phyloP scores from a whole-genome alignment of 2,113 vertebrate species.

The Sminthopsis crassicaudata region DNA sequence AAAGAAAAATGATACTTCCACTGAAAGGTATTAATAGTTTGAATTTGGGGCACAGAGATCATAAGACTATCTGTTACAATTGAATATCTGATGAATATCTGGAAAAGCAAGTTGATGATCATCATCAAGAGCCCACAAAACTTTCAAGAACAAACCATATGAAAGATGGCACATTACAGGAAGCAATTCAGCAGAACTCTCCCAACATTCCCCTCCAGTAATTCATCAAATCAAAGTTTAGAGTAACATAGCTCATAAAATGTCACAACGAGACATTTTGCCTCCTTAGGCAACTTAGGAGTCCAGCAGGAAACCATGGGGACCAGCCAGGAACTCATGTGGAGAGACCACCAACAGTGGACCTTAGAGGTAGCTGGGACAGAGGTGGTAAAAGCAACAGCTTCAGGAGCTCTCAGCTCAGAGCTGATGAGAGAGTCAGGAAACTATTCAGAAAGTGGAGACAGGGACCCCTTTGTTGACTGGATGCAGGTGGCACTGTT shows the following conservation, averaged over 20 bases:
- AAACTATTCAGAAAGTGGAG: neutral
- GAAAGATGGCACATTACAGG: neutral
- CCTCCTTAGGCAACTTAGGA: neutral
- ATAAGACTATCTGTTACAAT: neutral
- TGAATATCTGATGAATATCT: neutral
- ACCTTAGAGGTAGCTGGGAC: neutral
- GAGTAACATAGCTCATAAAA: neutral
- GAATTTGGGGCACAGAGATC: neutral
- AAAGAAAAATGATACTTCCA: neutral
- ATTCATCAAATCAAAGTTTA: neutral
- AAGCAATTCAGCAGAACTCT: neutral
- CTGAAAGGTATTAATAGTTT: neutral
- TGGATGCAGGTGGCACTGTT: neutral
- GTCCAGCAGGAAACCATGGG: neutral
- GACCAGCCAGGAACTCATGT: neutral
- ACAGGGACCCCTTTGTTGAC: neutral
- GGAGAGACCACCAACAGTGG: neutral
- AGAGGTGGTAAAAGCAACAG: neutral
- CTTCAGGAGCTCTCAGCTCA: neutral
- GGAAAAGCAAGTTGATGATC: neutral
- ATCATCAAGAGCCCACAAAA: neutral
- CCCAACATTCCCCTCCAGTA: neutral
- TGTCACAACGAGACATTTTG: neutral
- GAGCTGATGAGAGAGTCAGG: neutral
- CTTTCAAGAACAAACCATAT: neutral